Evolutionary conservation across 2,888 invertebrate species (phyloP).

Genomic region (Drosophila trichaetosa): DNA sequence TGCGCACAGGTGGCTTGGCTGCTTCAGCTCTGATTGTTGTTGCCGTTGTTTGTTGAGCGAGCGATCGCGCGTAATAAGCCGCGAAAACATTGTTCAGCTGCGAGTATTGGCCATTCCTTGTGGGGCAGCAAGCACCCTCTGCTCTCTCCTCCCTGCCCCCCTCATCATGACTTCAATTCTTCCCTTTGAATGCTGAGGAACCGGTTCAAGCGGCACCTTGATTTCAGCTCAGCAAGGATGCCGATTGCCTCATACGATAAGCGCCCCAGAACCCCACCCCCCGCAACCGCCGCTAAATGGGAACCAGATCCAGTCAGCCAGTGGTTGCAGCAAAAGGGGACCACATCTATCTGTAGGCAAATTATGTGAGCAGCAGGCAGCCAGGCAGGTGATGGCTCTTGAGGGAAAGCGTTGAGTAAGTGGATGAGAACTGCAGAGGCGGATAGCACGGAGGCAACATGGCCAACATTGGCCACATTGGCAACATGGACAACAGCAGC

Average conservation of each 20-base stretch:
- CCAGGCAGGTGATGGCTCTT: slow-evolving; percentile 15
- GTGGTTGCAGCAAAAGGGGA: slow-evolving; percentile 10
- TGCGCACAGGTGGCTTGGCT: slow-evolving; percentile 71
- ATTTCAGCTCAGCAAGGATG: slow-evolving; percentile 61
- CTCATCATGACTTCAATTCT: not conserved
- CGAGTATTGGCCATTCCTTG: slow-evolving; percentile 56
- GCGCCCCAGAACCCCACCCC: slow-evolving; percentile 1
- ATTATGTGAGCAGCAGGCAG: slow-evolving; percentile 46
- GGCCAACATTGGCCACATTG: slow-evolving; percentile 1
- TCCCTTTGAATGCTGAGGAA: slow-evolving; percentile 40
- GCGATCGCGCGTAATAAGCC: slow-evolving; percentile 80
- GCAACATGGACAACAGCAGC: slow-evolving; percentile 44
- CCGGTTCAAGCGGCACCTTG: slow-evolving; percentile 70
- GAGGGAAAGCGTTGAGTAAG: slow-evolving; percentile 15
- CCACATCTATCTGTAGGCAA: slow-evolving; percentile 53
- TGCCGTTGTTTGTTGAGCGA: slow-evolving; percentile 44
- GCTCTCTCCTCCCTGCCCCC: not conserved
- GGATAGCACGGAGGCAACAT: slow-evolving; percentile 2
- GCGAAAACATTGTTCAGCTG: slow-evolving; percentile 82
- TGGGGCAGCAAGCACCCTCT: slow-evolving; percentile 3
- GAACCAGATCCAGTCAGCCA: not conserved
- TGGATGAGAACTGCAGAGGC: slow-evolving; percentile 17
- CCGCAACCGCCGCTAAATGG: not conserved
- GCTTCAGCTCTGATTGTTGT: slow-evolving; percentile 14
- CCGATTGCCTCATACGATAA: slow-evolving; percentile 48